Percentiles rank a stretch among this genome's conserved stretches.
These are phyloP conservation scores for Tragelaphus imberbis DNA, from an alignment of 2,113 vertebrate species.

Conservation along the genomic window DNA sequence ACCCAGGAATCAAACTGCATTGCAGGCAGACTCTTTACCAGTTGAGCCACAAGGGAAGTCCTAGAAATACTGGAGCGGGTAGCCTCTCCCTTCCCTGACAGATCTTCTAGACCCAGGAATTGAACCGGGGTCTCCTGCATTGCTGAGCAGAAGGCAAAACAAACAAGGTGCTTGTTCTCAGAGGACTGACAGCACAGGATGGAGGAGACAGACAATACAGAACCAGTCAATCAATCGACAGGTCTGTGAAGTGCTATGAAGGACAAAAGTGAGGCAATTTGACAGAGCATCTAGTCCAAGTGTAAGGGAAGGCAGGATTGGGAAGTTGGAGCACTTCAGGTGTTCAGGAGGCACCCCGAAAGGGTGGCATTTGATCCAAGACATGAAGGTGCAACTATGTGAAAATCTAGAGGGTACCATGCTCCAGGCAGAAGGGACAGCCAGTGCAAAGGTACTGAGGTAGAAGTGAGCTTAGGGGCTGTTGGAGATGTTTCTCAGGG, in stretches of 20 bases:
- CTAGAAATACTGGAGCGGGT: neutral
- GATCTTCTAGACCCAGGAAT: neutral
- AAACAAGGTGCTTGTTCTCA: neutral
- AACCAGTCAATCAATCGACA: neutral
- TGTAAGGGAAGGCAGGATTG: no score
- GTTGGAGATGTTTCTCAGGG: neutral
- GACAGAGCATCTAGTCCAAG: neutral
- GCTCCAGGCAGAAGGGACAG: neutral
- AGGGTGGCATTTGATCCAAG: neutral
- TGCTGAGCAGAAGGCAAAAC: neutral
- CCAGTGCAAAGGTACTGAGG: neutral
- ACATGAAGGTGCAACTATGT: neutral
- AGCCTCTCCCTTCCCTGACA: fast-evolving
- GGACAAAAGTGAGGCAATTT: neutral
- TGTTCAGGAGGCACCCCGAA: neutral
- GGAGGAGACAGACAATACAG: neutral
- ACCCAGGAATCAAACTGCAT: neutral
- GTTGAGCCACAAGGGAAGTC: neutral
- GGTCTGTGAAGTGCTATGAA: neutral
- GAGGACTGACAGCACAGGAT: neutral
- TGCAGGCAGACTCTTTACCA: neutral
- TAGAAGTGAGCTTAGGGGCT: neutral
- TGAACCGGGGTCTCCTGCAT: fast-evolving
- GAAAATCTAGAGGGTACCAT: neutral
- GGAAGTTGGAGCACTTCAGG: neutral